Percentiles rank a stretch among this genome's conserved stretches.
These are phyloP conservation scores for Temnothorax rugatulus DNA, from an alignment of 2,888 invertebrate species.

Conservation along the genomic window DNA sequence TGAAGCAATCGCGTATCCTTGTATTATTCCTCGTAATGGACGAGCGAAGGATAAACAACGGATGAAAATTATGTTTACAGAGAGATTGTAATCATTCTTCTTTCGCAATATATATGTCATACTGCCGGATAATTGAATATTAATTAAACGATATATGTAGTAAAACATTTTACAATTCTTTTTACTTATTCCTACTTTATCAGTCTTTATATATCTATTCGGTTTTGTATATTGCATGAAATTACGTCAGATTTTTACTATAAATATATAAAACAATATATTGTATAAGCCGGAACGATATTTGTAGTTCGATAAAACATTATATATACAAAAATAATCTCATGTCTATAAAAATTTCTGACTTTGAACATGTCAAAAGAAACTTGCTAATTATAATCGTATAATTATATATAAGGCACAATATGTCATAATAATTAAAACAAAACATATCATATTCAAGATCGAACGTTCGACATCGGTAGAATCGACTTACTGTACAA, in stretches of 20 bases:
- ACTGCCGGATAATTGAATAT: background rate
- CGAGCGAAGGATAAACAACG: slow-evolving; percentile 46
- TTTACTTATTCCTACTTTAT: background rate
- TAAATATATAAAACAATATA: slow-evolving; percentile 1
- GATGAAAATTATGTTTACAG: slow-evolving; percentile 51
- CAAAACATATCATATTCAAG: background rate
- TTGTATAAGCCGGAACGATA: background rate
- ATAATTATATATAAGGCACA: background rate
- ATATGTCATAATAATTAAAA: slow-evolving; percentile 4
- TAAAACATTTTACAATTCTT: background rate
- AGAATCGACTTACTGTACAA: background rate
- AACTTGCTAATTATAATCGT: background rate
- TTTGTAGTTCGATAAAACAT: background rate
- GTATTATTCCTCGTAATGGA: slow-evolving; percentile 49
- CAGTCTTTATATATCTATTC: background rate
- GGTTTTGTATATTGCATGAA: background rate
- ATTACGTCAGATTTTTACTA: background rate
- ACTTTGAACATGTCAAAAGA: background rate
- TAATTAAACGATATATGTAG: slow-evolving; percentile 24
- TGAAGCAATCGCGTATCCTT: slow-evolving; percentile 49
- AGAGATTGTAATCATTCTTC: slow-evolving; percentile 45
- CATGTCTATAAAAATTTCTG: background rate
- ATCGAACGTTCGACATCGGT: background rate
- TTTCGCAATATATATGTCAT: slow-evolving; percentile 18
- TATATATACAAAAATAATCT: background rate